Evolutionary conservation across 2,888 invertebrate species (phyloP), one percentile per base, ranked within the genome.

Genomic region (Zygogramma bicolorata): DNA sequence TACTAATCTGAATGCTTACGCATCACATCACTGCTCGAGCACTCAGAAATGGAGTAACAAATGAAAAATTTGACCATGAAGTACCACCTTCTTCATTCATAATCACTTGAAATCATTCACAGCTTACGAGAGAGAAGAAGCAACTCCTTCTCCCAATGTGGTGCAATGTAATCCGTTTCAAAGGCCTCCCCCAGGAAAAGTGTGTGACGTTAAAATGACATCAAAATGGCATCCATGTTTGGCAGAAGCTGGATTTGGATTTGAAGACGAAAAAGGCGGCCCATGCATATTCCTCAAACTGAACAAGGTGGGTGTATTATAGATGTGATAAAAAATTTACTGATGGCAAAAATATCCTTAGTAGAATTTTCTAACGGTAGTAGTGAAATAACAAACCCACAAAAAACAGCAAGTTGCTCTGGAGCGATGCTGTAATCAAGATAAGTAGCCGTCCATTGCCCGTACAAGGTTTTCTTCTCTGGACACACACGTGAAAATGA

Each of bases 251-350:
- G 91, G 94, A 82, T 99, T 94, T 88, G 97, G 97, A 85, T 99
- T 94, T 88, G 92, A 93, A 78, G 83, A 84, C n/a, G 75, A 77
- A 49, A 77, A 78, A 68, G 90, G 94, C 71, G 93, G 93, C 70
- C 99, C 99, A 15, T 99, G 99, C 88, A 94, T 99, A 86, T 94
- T 98, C 89, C 91, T 99, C 80, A 99, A 99, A 88, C 90, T 99
- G 81, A 99, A 99, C 88, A 97, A 95, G 93, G 97, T 97, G 87
- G 81, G 38, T 63, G 38, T 18, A 15, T 13, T 3, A 5, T 62
- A 20, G 1, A 65, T 10, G 10, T 29, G 13, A 46, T 34, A 53
- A 59, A 57, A 5, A 27, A 25, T 34, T 10, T 8, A 10, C 13
- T 1, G 10, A 34, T 10, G n/a, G n/a, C n/a, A n/a, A n/a, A n/a